These are phyloP conservation scores for Nestor notabilis DNA, from an alignment of 2,113 vertebrate species.

Conservation along the genomic window DNA sequence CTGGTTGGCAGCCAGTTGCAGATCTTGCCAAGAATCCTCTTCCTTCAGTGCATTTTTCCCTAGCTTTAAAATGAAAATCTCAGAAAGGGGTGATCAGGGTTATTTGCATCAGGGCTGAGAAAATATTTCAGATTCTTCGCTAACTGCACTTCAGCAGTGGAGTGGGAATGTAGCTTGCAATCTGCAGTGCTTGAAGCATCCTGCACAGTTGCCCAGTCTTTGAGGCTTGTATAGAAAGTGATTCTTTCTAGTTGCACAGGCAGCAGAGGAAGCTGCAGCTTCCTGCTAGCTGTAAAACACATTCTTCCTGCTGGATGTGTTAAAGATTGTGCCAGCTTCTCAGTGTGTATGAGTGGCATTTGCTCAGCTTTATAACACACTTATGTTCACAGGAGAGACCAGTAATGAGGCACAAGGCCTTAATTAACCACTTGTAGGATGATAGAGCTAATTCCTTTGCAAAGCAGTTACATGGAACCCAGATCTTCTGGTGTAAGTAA, in stretches of 20 bases:
- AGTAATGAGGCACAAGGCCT: background rate
- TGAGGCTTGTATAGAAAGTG: background rate
- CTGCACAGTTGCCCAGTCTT: background rate
- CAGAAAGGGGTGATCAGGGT: background rate
- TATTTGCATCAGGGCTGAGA: background rate
- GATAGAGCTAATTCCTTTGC: background rate
- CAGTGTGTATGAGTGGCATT: background rate
- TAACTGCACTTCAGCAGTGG: background rate
- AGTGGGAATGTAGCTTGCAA: background rate
- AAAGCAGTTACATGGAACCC: background rate
- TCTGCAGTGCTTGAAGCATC: background rate
- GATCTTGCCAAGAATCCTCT: constrained; percentile 28
- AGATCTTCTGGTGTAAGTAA: background rate
- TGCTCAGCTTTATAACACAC: background rate
- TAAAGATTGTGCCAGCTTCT: background rate
- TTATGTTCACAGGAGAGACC: background rate
- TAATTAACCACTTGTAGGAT: background rate
- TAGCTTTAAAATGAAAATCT: constrained; percentile 23
- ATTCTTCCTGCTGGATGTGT: background rate
- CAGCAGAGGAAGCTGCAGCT: background rate
- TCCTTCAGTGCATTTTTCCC: constrained; percentile 8
- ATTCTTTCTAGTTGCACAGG: background rate
- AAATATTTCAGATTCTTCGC: background rate
- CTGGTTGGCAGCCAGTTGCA: background rate
- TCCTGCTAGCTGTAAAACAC: background rate